These are phyloP conservation scores for Caloenas nicobarica DNA, from an alignment of 2,113 vertebrate genomes.

Conservation along the genomic window DNA sequence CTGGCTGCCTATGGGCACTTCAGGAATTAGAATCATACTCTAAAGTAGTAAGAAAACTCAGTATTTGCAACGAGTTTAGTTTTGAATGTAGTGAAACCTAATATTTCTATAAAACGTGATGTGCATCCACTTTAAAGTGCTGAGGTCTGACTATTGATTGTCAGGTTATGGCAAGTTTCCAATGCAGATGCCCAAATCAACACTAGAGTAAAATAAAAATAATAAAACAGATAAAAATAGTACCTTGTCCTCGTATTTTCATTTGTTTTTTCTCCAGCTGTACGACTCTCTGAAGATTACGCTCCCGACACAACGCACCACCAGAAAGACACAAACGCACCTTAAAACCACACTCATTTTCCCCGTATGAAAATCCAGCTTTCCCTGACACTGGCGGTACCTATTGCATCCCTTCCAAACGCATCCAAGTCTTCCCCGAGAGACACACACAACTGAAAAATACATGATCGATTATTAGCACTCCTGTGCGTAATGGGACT, in stretches of 20 bases:
- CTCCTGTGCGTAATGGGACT: neutral
- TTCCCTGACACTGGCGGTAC: neutral
- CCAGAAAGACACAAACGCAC: neutral
- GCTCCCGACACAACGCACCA: neutral
- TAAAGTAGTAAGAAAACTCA: neutral
- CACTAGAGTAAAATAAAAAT: neutral
- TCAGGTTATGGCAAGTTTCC: neutral
- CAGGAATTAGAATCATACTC: neutral
- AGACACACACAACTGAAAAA: neutral
- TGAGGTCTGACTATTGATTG: neutral
- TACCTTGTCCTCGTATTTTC: no score
- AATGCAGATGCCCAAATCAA: neutral
- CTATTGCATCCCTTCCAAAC: neutral
- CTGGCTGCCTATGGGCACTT: neutral
- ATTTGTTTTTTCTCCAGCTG: no score
- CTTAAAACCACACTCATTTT: neutral
- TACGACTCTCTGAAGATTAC: no score
- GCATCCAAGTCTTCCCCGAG: fast-evolving
- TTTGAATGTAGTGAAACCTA: neutral
- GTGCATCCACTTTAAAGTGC: neutral
- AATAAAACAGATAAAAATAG: neutral
- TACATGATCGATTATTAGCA: fast-evolving
- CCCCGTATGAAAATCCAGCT: neutral
- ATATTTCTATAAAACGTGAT: neutral
- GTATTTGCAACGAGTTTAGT: neutral